Percentiles rank a stretch among this genome's conserved stretches.
phyloP scores from a whole-genome alignment of 2,888 invertebrate genomes.

The Hemaris fuciformis region DNA sequence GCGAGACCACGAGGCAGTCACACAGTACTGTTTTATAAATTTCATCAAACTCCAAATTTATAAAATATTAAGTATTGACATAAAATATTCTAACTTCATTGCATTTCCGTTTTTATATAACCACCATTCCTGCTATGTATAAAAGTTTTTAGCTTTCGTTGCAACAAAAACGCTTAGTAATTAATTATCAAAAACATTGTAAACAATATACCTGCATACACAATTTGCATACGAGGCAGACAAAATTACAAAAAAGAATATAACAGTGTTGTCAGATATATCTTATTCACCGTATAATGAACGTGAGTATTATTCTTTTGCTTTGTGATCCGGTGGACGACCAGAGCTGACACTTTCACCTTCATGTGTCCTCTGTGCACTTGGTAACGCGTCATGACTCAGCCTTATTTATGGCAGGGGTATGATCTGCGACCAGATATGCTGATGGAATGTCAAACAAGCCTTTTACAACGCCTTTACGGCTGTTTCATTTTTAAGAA shows the following conservation, averaged over 20 bases:
- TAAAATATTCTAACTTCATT: not conserved
- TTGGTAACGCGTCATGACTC: slow-evolving; percentile 33
- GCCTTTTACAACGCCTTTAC: slow-evolving; percentile 20
- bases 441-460: slow-evolving; percentile 34
- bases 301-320: slow-evolving; percentile 15
- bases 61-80: not conserved
- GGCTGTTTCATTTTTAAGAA: not conserved
- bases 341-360: slow-evolving; percentile 38
- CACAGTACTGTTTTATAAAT: too few species aligned
- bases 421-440: slow-evolving; percentile 31
- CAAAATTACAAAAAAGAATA: not conserved
- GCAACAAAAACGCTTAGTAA: not conserved
- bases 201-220: not conserved
- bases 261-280: not conserved
- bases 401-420: slow-evolving; percentile 34
- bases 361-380: slow-evolving; percentile 37
- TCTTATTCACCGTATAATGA: slow-evolving; percentile 1
- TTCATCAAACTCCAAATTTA: not conserved
- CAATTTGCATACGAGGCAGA: not conserved
- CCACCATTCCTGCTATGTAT: not conserved
- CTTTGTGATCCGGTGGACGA: slow-evolving; percentile 30
- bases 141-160: not conserved
- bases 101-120: not conserved
- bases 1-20: too few species aligned
- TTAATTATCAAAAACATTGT: not conserved